Evolutionary conservation across 2,797 vertebrate genomes (phyloP).

Genomic region (Podarcis lilfordi): DNA sequence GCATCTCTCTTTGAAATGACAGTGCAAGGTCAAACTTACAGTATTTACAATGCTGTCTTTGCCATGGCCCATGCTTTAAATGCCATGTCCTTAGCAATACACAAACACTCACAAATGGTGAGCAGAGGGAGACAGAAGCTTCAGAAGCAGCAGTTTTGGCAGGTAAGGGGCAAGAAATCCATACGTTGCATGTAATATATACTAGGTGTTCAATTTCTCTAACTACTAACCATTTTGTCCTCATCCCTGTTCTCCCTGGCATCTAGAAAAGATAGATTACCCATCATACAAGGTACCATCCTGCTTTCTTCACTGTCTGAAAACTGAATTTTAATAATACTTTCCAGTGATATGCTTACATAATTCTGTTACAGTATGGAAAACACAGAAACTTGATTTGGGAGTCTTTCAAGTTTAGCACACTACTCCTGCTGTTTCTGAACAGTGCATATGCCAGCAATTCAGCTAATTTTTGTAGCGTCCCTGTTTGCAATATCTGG

Average conservation of each 20-base stretch:
- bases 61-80: background rate
- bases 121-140: background rate
- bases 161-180: background rate
- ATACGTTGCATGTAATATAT: background rate
- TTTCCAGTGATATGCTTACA: background rate
- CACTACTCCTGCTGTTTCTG: too few species aligned
- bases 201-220: background rate
- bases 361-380: background rate
- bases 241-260: background rate
- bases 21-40: background rate
- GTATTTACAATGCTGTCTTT: background rate
- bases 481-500: too few species aligned
- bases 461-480: too few species aligned
- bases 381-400: background rate
- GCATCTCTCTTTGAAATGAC: background rate
- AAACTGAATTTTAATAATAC: background rate
- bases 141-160: background rate
- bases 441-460: too few species aligned
- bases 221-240: too few species aligned
- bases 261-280: background rate
- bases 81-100: background rate
- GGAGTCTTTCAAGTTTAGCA: too few species aligned
- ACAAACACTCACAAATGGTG: background rate
- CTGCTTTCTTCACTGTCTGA: background rate
- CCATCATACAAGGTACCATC: background rate